Evolutionary conservation across 2,888 invertebrate genomes (phyloP), one percentile per base, ranked within the genome.

Genomic region (Sesamia inferens): DNA sequence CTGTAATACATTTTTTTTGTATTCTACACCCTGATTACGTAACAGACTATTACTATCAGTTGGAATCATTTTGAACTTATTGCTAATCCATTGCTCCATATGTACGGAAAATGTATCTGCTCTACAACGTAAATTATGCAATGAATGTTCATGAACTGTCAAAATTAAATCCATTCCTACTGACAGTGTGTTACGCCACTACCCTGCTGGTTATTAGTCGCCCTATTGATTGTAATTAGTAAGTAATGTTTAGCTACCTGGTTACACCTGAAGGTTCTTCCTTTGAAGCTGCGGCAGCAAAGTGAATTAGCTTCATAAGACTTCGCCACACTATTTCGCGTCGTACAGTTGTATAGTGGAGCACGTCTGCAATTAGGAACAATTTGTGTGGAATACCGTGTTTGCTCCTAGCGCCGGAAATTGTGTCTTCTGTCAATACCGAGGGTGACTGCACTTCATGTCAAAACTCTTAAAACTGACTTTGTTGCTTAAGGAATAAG

Each of bases 381-480:
- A 93, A 94, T 94, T 93, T 92, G 93, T 90, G 91, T 90, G 92
- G 93, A 94, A 93, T 85, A 82, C 80, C 76, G 74, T 82, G 78
- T 86, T 86, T 85, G 85, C 76, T 87, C 62, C 82, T 63, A 79
- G 73, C 85, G 77, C 83, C 90, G 94, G 94, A 94, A 93, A 94
- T 94, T 93, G 93, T 90, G 88, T 92, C 91, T 92, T 90, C 91
- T 92, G 92, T 92, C 92, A 93, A 93, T 93, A 93, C 90, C 88
- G 88, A 85, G 90, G 89, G 81, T 80, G 85, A 86, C 81, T 88
- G 87, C 88, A 88, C 87, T 79, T 84, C 14, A 39, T 55, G 10
- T n/a, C 11, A 63, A 48, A 62, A 59, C 57, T 11, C 6, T 62
- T 8, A 59, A 72, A 61, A 74, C 55, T 64, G 3, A 67, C 81